phyloP scores from a whole-genome alignment of 1,140 invertebrate species.

The Drosophila aff. region DNA sequence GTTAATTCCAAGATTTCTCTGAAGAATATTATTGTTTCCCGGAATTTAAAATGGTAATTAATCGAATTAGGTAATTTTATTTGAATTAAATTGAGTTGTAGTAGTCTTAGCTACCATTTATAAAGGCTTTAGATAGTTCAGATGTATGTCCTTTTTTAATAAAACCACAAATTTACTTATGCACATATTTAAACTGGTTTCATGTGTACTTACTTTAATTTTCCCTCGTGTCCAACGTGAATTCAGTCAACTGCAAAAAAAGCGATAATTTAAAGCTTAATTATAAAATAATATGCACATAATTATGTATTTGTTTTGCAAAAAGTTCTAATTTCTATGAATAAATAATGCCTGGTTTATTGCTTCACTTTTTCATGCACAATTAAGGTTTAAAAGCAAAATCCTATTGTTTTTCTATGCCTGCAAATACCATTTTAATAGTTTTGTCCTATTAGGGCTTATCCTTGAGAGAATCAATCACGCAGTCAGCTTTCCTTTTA shows the following conservation, averaged over 20 bases:
- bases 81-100: background rate
- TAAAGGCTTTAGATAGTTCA: background rate
- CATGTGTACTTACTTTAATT: constrained; percentile 21
- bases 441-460: background rate
- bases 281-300: background rate
- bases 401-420: background rate
- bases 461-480: constrained; percentile 19
- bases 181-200: background rate
- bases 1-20: background rate
- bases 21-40: background rate
- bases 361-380: background rate
- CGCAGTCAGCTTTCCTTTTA: constrained; percentile 1
- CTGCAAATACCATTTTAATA: background rate
- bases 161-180: background rate
- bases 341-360: constrained; percentile 1
- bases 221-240: background rate
- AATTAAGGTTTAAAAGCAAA: background rate
- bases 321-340: background rate
- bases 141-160: background rate
- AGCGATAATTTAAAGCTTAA: background rate
- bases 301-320: background rate
- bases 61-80: too few relatives aligned
- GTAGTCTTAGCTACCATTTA: background rate
- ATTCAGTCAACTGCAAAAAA: constrained; percentile 14
- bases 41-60: background rate